Evolutionary conservation across 2,888 invertebrate genomes (phyloP).

Genomic region (Apodemia mormo): DNA sequence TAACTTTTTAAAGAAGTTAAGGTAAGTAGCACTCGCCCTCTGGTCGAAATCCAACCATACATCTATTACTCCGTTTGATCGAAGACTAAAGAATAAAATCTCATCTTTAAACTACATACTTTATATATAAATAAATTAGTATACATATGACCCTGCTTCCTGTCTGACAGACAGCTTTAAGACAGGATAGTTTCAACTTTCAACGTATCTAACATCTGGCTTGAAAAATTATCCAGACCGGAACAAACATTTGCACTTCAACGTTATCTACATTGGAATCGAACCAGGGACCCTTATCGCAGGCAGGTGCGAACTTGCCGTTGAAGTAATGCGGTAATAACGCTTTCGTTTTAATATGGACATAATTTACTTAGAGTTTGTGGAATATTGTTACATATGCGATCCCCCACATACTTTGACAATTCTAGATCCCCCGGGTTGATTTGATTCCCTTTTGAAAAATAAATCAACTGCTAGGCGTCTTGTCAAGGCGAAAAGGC

Average conservation of each 20-base stretch:
- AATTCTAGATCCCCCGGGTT: too few relatives aligned
- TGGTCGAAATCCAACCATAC: too few relatives aligned
- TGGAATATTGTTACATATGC: neutral
- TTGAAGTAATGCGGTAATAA: slow-evolving; percentile 10
- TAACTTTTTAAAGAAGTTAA: too few relatives aligned
- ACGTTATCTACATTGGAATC: slow-evolving; percentile 35
- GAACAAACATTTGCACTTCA: slow-evolving; percentile 29
- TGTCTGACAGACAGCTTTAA: neutral
- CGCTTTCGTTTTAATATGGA: neutral
- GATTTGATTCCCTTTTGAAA: too few relatives aligned
- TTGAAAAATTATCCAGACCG: slow-evolving; percentile 26
- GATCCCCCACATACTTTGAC: neutral
- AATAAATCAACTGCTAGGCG: too few relatives aligned
- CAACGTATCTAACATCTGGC: slow-evolving; percentile 8
- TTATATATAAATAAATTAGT: too few relatives aligned
- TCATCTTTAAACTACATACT: too few relatives aligned
- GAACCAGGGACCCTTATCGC: slow-evolving; percentile 36
- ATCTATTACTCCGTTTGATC: too few relatives aligned
- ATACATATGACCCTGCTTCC: neutral
- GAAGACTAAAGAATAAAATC: too few relatives aligned
- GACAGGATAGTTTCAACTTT: neutral
- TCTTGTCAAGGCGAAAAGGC: too few relatives aligned
- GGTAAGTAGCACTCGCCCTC: too few relatives aligned
- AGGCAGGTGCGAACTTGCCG: slow-evolving; percentile 34
- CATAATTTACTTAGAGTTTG: neutral